Evolutionary conservation across 2,113 vertebrate species (phyloP), one percentile per base, ranked within the genome.

Genomic region (Zosterops hypoxanthus): DNA sequence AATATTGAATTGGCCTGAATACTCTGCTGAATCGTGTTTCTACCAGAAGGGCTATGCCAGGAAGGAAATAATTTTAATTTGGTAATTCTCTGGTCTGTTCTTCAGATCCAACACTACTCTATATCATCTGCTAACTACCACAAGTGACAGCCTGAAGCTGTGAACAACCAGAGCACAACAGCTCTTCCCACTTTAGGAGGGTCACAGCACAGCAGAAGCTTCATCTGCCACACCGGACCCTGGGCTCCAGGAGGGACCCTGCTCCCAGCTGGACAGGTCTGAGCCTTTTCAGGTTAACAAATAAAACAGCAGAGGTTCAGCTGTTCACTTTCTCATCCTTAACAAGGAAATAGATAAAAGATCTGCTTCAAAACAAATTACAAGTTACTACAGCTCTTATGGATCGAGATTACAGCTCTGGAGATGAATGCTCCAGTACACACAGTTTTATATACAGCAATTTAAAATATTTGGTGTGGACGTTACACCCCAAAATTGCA

Each of bases 141-240:
- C 44, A 56, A 23, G 20, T 19, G 65, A 79, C 28, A 55, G 14
- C 8, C 15, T 4, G 16, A 71, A 87, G 57, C 65, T 44, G n/a
- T 12, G 36, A 95, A 44, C 17, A 85, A 76, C 29, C 1, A 2
- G 33, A 56, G 57, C 34, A 71, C 23, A 77, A 49, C 21, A 84
- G 34, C 13, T 79, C 56, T 89, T 44, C 39, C 26, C 20, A 25
- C 13, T 80, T 79, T 7, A 26, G 21, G 5, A 57, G 19, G 7
- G 36, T 57, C 69, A 60, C 33, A 8, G 26, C 14, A 39, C 16
- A 46, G 60, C 15, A 91, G 31, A 76, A 71, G 41, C 61, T 63
- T 60, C 22, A 61, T 13, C 44, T 55, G 19, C 39, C 82, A 14
- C 44, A 41, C 6, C 0, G 0, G 39, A 65, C 46, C 39, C 8